Evolutionary conservation across 2,888 invertebrate species (phyloP).

Genomic region (Aspidapion aeneum): DNA sequence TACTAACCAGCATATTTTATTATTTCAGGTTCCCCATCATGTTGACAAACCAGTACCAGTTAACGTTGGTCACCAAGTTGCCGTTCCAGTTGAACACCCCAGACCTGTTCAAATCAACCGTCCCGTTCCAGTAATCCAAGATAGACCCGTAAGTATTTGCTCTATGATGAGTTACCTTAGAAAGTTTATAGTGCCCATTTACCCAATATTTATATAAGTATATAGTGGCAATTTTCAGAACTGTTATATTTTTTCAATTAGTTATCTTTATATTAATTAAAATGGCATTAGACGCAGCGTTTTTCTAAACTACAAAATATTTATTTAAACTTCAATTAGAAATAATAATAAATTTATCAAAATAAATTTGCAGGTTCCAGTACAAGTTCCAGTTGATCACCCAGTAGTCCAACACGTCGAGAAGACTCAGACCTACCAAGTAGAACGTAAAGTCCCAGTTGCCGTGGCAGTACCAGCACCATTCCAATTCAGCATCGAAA

Average conservation of each 20-base stretch:
- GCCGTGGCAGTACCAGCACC: not conserved
- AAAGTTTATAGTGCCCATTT: too few relatives aligned
- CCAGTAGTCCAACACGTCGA: not conserved
- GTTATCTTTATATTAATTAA: too few relatives aligned
- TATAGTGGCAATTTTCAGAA: too few relatives aligned
- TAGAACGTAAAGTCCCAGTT: not conserved
- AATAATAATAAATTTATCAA: too few relatives aligned
- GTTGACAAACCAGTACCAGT: not conserved
- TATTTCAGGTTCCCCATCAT: not conserved
- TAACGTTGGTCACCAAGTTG: not conserved
- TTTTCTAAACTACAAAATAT: too few relatives aligned
- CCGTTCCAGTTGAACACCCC: not conserved
- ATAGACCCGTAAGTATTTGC: not conserved
- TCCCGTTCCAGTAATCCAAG: not conserved
- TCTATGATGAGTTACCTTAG: too few relatives aligned
- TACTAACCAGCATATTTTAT: too few relatives aligned
- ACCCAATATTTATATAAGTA: too few relatives aligned
- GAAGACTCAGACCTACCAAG: not conserved
- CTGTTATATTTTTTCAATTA: too few relatives aligned
- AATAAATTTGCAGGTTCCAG: not conserved
- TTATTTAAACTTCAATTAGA: too few relatives aligned
- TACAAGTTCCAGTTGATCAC: not conserved
- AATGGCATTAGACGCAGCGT: too few relatives aligned
- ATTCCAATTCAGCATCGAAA: not conserved
- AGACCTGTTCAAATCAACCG: not conserved